Evolutionary conservation across 2,888 invertebrate genomes (phyloP).

Genomic region (Plagodis dolabraria): DNA sequence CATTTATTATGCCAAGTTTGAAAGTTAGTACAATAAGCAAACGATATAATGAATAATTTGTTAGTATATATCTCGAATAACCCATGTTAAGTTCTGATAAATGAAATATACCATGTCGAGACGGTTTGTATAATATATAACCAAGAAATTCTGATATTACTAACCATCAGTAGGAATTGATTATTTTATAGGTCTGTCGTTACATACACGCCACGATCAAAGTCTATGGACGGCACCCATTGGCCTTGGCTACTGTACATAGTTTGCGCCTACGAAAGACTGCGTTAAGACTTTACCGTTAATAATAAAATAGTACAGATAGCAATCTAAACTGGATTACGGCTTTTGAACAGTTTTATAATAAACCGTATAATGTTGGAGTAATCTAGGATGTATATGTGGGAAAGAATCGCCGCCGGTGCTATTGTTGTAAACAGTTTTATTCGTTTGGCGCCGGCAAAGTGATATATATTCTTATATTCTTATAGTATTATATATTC

Average conservation of each 20-base stretch:
- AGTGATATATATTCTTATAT: too few species aligned
- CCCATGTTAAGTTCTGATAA: too few species aligned
- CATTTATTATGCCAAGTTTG: too few species aligned
- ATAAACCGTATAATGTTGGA: conserved; percentile 56
- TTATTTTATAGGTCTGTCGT: neutral
- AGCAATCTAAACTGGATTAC: conserved; percentile 50
- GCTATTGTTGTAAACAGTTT: conserved; percentile 39
- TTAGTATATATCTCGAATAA: too few species aligned
- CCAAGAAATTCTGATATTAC: neutral
- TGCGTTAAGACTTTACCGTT: conserved; percentile 23
- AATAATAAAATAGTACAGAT: conserved; percentile 41
- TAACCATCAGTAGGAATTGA: conserved; percentile 1
- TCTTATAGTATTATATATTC: too few species aligned
- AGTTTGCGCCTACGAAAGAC: conserved; percentile 13
- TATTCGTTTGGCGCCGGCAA: conserved; percentile 10
- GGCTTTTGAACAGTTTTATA: conserved; percentile 51
- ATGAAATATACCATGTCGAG: conserved; percentile 2
- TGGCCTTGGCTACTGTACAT: conserved; percentile 37
- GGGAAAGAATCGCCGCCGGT: conserved; percentile 46
- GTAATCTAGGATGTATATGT: conserved; percentile 52
- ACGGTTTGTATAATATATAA: conserved; percentile 1
- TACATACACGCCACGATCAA: neutral
- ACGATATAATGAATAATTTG: too few species aligned
- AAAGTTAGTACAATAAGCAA: too few species aligned
- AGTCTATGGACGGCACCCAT: conserved; percentile 23